Evolutionary conservation across 2,888 invertebrate genomes (phyloP), one percentile per base, ranked within the genome.

Genomic region (Melieria crassipennis): DNA sequence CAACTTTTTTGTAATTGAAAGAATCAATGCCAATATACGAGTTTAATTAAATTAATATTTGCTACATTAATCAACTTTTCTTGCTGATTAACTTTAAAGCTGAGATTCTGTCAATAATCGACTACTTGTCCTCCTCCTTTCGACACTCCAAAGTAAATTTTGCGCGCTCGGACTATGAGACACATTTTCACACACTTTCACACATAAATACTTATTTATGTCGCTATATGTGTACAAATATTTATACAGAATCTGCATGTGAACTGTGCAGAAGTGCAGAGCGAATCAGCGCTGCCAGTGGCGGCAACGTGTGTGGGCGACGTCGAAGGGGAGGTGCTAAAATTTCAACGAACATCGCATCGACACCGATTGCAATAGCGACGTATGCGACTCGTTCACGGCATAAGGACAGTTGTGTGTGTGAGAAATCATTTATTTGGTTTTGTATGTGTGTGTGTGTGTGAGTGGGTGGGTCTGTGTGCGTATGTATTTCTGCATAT

Each of bases 211-310:
- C 16, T 45, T 52, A 52, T 9, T 4, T 9, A 65, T 52, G 47
- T 48, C 30, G n/a, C 6, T 47, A 43, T 60, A n/a, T n/a, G 56
- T 11, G 7, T 58, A 58, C 42, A 42, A 47, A 47, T 13, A 7
- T 13, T 11, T 43, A 43, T 55, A 2, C n/a, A 42, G 5, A 7
- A 1, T 16, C 16, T 16, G 16, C 16, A 16, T 16, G 16, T 16
- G 16, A 16, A 16, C 62, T 57, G 71, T 71, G 63, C n/a, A 67
- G 63, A 67, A 65, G 64, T 65, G 55, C 68, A 46, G 64, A 46
- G 60, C 62, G 65, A 71, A 58, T 71, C 70, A 69, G 42, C 58
- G 43, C 52, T 61, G 67, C 47, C 48, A 52, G 43, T 47, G 42
- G 42, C 13, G 11, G n/a, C 45, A 48, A 67, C 52, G 45, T 60